phyloP scores from a whole-genome alignment of 2,113 vertebrate genomes.

The Hiodon tergisus region DNA sequence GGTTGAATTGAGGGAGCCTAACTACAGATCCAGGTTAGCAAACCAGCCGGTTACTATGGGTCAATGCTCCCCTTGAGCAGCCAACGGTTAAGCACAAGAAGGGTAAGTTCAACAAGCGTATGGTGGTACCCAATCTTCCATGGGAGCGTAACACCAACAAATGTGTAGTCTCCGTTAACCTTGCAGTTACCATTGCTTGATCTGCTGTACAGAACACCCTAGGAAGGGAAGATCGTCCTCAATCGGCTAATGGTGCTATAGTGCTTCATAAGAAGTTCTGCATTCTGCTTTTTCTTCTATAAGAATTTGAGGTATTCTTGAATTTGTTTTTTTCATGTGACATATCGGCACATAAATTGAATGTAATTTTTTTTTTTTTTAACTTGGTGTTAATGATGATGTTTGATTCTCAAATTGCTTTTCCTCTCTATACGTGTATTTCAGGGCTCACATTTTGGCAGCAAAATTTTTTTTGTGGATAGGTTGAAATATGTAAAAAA shows the following conservation, averaged over 20 bases:
- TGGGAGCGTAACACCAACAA: too few relatives aligned
- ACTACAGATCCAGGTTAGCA: too few relatives aligned
- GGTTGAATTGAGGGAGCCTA: too few relatives aligned
- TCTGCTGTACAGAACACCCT: background rate
- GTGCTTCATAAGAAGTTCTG: background rate
- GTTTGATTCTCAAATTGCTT: slow-evolving; percentile 1
- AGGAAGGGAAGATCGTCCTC: background rate
- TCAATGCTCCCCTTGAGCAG: too few relatives aligned
- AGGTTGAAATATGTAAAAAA: slow-evolving; percentile 10
- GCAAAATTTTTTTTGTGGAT: slow-evolving; percentile 18
- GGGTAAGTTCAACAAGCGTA: too few relatives aligned
- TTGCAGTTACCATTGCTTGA: background rate
- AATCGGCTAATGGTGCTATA: background rate
- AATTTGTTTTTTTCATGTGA: background rate
- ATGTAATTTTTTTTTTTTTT: slow-evolving; percentile 21
- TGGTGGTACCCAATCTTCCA: too few relatives aligned
- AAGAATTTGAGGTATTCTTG: background rate
- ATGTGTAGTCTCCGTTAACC: too few relatives aligned
- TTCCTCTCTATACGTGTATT: background rate
- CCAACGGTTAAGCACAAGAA: too few relatives aligned
- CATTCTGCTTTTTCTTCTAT: background rate
- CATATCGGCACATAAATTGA: slow-evolving; percentile 20
- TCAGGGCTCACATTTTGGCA: background rate
- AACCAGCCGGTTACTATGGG: too few relatives aligned
- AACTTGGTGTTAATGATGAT: background rate